Conservation (phyloP, 2,113 vertebrate genomes). For the Phylloscopus trochiloides region DNA sequence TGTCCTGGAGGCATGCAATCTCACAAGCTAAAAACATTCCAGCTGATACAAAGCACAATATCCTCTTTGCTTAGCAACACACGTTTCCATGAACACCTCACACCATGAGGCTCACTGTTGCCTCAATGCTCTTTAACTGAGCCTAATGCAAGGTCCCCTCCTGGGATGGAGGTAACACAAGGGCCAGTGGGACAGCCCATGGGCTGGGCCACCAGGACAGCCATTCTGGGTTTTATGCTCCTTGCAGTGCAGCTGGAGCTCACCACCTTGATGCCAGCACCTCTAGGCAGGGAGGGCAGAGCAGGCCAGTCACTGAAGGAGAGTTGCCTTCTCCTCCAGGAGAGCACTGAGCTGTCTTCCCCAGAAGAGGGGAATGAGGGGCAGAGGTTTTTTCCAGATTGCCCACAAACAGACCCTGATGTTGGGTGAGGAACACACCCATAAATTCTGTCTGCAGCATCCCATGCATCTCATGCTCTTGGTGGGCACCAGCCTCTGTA, state of each 20-base stretch:
- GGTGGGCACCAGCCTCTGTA: not conserved
- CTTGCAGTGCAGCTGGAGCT: not conserved
- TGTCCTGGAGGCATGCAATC: not conserved
- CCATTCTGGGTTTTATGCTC: not conserved
- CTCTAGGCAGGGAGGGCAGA: not conserved
- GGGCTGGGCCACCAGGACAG: not conserved
- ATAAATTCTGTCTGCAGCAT: not conserved
- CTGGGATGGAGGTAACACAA: not conserved
- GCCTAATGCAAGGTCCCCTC: not conserved
- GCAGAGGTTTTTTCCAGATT: not conserved
- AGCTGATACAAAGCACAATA: not conserved
- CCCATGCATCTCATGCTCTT: accelerated
- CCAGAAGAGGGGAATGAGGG: not conserved
- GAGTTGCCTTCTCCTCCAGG: not conserved
- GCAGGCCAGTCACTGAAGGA: not conserved
- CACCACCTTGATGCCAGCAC: not conserved
- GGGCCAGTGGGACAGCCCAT: not conserved
- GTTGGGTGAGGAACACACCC: not conserved
- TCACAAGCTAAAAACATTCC: not conserved
- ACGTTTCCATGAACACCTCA: not conserved
- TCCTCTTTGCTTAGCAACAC: conserved; percentile 39
- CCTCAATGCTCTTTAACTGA: not conserved
- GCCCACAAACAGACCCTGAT: accelerated
- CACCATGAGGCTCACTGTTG: accelerated
- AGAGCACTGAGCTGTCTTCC: not conserved